Evolutionary conservation across 2,113 vertebrate species (phyloP), one percentile per base, ranked within the genome.

Genomic region (Hypocryptadius cinnamomeus): DNA sequence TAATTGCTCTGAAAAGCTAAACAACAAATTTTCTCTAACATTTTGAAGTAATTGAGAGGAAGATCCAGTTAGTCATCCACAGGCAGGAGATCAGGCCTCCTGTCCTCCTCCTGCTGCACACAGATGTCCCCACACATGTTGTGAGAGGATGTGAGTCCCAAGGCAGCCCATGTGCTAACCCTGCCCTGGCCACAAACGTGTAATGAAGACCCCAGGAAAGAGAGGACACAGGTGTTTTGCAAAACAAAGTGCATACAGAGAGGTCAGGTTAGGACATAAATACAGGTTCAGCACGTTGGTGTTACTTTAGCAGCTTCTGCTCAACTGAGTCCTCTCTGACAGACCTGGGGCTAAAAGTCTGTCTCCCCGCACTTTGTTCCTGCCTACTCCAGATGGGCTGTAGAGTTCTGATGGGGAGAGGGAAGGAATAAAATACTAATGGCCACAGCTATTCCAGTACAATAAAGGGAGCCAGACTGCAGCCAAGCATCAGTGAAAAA

Each of bases 391-490:
- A 87, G 79, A 40, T 14, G 28, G 56, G 42, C 65, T 79, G n/a
- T 17, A 12, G 56, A 81, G 33, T 8, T 81, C n/a, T 15, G 20
- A 81, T 0, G 0, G 17, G 8, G 1, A 48, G 20, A 61, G 2
- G 6, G 42, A 45, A 59, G 0, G 0, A 87, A 59, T 79, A 59
- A 79, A 79, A 53, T 15, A 70, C 23, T 50, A 57, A 82, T 7
- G 39, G 17, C 28, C 33, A 42, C 23, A 74, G 31, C 33, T 50
- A 42, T 37, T 66, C 53, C 45, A 18, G 30, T 37, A 33, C 14
- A 30, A 82, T 21, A 79, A 50, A 65, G n/a, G 18, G 42, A 92
- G 25, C 6, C 65, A 78, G 54, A 69, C 44, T 80, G 70, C 42
- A 60, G 56, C 11, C 39, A 50, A 45, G 47, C 20, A 24, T 66